phyloP scores from a whole-genome alignment of 2,797 vertebrate genomes.

The Chiloscyllium punctatum region DNA sequence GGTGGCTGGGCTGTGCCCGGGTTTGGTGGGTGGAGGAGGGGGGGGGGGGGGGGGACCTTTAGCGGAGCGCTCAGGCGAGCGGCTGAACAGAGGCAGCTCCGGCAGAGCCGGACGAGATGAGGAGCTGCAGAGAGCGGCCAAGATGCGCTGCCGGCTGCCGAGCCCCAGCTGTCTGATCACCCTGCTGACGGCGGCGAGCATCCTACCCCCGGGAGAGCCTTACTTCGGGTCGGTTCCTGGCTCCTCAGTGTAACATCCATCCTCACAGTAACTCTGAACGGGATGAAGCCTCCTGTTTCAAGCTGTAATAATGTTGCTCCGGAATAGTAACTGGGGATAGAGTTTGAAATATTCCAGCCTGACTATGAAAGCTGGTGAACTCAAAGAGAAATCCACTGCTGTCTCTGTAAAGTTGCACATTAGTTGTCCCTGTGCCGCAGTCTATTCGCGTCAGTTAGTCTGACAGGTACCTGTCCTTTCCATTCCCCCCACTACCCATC shows the following conservation, averaged over 20 bases:
- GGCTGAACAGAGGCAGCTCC: neutral
- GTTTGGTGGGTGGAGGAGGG: too few relatives aligned
- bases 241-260: too few relatives aligned
- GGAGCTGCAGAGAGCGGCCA: constrained; percentile 72
- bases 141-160: constrained; percentile 76
- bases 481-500: constrained; percentile 63
- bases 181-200: constrained; percentile 12
- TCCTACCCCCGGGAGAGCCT: neutral
- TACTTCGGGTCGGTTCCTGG: constrained; percentile 24
- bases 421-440: neutral
- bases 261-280: too few relatives aligned
- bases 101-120: constrained; percentile 60
- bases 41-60: neutral
- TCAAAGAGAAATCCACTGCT: neutral
- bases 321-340: neutral
- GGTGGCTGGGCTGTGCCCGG: neutral
- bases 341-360: neutral
- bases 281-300: neutral
- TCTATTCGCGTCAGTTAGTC: neutral
- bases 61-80: neutral
- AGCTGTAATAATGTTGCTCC: neutral
- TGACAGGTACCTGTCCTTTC: neutral
- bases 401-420: neutral
- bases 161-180: constrained; percentile 63
- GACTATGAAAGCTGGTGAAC: too few relatives aligned